Percentiles rank a stretch among this genome's conserved stretches.
Conservation (phyloP, 2,113 vertebrate species). For the Labeo rohita region DNA sequence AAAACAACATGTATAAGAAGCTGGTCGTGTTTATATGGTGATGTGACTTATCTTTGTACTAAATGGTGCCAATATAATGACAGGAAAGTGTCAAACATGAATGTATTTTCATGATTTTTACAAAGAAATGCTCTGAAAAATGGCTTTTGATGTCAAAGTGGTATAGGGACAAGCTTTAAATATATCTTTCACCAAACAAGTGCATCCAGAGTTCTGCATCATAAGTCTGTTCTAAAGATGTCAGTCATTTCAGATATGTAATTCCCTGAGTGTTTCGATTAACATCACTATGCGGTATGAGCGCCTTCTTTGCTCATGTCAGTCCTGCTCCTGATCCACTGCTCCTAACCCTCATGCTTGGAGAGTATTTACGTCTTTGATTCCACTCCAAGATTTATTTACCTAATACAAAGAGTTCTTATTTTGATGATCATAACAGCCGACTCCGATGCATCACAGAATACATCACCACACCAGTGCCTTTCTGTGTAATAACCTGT, state of each 20-base stretch:
- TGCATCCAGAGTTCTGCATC: not conserved
- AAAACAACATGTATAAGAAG: too few relatives aligned
- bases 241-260: not conserved
- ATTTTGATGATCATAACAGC: not conserved
- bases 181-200: not conserved
- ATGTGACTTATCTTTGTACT: too few relatives aligned
- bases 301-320: not conserved
- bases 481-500: not conserved
- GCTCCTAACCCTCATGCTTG: not conserved
- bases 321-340: not conserved
- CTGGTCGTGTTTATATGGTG: too few relatives aligned
- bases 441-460: not conserved
- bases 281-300: not conserved
- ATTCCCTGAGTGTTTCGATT: not conserved
- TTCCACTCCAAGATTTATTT: not conserved
- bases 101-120: not conserved
- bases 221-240: not conserved
- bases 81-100: not conserved
- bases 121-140: not conserved
- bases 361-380: not conserved
- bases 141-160: not conserved
- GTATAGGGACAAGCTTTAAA: not conserved
- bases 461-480: not conserved
- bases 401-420: not conserved
- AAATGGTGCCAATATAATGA: too few relatives aligned